A percentile compares a stretch with the other conserved stretches of the same genome.
Conservation (phyloP, 2,113 vertebrate genomes). For the Sula dactylatra region DNA sequence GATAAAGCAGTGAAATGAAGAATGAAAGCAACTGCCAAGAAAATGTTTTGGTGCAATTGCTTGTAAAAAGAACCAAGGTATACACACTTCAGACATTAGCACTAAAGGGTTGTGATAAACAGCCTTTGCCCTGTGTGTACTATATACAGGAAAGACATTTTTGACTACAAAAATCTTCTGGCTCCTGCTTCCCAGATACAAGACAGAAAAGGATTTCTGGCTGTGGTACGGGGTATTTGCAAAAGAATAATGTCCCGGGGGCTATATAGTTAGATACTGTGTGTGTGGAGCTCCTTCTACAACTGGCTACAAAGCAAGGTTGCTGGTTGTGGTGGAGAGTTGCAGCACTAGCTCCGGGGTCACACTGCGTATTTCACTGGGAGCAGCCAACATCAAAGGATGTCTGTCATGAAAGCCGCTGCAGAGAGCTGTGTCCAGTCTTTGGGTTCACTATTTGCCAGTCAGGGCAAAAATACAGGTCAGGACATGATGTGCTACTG, state of each 20-base stretch:
- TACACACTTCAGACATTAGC: not conserved
- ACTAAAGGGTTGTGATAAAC: constrained; percentile 20
- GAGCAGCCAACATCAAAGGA: not conserved
- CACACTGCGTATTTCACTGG: not conserved
- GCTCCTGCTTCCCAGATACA: not conserved
- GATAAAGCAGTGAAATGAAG: constrained; percentile 33
- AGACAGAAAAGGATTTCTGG: not conserved
- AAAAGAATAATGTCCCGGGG: not conserved
- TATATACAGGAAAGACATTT: not conserved
- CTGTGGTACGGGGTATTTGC: not conserved
- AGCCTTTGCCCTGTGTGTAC: not conserved
- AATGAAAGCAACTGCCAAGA: constrained; percentile 39
- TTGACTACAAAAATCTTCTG: not conserved
- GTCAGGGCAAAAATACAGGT: not conserved
- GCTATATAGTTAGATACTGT: not conserved
- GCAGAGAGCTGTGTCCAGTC: not conserved
- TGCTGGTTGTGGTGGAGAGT: not conserved
- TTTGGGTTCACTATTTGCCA: not conserved
- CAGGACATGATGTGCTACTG: not conserved
- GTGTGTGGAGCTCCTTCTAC: not conserved
- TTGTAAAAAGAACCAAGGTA: constrained; percentile 23
- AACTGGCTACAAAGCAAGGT: not conserved
- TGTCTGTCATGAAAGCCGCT: not conserved
- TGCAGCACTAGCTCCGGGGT: not conserved
- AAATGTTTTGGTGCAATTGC: constrained; percentile 34